Evolutionary conservation across 2,888 invertebrate species (phyloP), one percentile per base, ranked within the genome.

Genomic region (Chymomyza amoena): DNA sequence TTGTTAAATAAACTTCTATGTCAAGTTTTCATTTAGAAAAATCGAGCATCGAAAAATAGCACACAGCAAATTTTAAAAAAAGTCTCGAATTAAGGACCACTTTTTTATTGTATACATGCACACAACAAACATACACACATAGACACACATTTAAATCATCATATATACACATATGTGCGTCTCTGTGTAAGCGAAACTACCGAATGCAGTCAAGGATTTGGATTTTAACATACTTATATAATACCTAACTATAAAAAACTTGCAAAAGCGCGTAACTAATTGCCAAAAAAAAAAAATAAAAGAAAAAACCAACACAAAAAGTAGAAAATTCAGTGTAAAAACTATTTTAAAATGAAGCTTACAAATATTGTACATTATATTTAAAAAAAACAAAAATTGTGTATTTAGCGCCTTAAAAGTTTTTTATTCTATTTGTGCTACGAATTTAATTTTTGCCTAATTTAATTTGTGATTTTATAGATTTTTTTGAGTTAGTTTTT

Each of bases 11-110:
- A 72, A 85, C 85, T 84, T 75, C n/a, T 68, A 67, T 64, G 39
- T 68, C 45, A 76, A 76, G 72, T 78, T 78, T 67, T 68, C 54
- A 25, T 61, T 81, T 73, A 84, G 69, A 64, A 65, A 64, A 71
- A 67, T 60, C 13, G 50, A 66, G 51, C 10, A 52, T 39, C 13
- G 28, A 20, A 65, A 69, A 32, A 25, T 68, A 77, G 64, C 65
- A 72, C 74, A 50, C 61, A 50, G 50, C 15, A 50, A 54, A 71
- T 63, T 51, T 54, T 25, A 25, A 57, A 28, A 36, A 36, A 76
- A 71, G 88, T 84, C 86, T 84, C 84, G 84, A 84, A 84, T 85
- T 87, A 83, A 87, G 84, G 84, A 84, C 88, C 84, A 84, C 83
- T 87, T 87, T 83, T 83, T 80, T 78, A 87, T 75, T 39, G 36